Percentiles rank a stretch among this genome's conserved stretches.
phyloP scores from a whole-genome alignment of 2,888 invertebrate species.

The Pyrochroa serraticornis region DNA sequence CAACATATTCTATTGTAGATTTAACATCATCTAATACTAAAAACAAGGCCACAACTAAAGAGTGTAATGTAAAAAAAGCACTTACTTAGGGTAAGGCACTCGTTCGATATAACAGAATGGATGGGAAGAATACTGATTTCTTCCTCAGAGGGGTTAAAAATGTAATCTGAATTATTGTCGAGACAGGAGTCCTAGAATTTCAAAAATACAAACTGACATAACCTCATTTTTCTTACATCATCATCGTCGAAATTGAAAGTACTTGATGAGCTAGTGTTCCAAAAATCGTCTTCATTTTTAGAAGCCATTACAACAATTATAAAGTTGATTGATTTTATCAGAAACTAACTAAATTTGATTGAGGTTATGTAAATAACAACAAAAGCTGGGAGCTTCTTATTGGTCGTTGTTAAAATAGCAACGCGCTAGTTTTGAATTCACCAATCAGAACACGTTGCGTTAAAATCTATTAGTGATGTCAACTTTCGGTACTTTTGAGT shows the following conservation, averaged over 20 bases:
- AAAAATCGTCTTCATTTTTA: constrained; percentile 70
- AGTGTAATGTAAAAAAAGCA: constrained; percentile 8
- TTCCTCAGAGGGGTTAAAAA: constrained; percentile 43
- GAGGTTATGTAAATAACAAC: no score
- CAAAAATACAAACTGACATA: background rate
- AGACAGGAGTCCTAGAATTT: constrained; percentile 26
- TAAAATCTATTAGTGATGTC: no score
- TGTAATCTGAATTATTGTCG: constrained; percentile 26
- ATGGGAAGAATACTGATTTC: constrained; percentile 46
- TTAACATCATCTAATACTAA: constrained; percentile 59
- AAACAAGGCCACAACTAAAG: constrained; percentile 26
- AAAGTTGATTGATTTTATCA: no score
- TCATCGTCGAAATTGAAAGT: constrained; percentile 82
- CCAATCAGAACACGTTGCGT: no score
- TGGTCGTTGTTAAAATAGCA: no score
- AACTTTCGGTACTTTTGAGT: no score
- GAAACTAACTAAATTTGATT: no score
- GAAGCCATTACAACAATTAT: constrained; percentile 18
- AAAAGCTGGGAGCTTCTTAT: no score
- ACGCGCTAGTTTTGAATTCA: no score
- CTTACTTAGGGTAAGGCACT: constrained; percentile 31
- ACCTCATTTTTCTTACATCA: constrained; percentile 56
- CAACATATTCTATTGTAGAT: constrained; percentile 37
- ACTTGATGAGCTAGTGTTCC: constrained; percentile 76
- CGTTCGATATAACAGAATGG: constrained; percentile 50